Conservation (phyloP, 2,797 vertebrate genomes). For the Catharus ustulatus region DNA sequence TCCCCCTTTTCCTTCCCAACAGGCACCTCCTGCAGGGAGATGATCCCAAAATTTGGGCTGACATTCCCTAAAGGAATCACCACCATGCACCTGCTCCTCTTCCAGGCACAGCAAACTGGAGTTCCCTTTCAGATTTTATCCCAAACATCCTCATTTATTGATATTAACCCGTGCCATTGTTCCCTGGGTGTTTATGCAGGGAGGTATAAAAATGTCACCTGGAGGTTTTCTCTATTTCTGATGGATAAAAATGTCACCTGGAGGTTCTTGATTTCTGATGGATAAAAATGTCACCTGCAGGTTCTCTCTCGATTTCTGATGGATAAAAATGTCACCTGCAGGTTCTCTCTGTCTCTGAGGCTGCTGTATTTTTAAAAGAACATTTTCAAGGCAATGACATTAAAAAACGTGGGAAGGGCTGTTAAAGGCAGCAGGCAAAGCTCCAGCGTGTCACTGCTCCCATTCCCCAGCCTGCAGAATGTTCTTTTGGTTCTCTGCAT, state of each 20-base stretch:
- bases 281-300: accelerated
- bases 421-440: accelerated
- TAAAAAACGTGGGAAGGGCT: accelerated
- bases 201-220: accelerated
- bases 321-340: accelerated
- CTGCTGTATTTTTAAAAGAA: accelerated
- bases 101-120: accelerated
- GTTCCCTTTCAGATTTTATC: neutral
- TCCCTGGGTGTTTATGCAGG: too few relatives aligned
- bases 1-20: neutral
- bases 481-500: neutral
- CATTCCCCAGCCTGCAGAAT: neutral
- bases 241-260: accelerated
- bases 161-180: accelerated
- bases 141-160: neutral
- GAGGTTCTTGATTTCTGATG: neutral
- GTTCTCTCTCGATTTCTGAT: neutral
- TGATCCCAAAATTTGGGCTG: neutral
- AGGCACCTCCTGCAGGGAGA: neutral
- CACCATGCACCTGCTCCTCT: accelerated
- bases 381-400: neutral
- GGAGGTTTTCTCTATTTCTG: accelerated
- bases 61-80: neutral
- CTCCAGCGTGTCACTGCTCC: accelerated
- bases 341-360: neutral